Percentiles rank a stretch among this genome's conserved stretches.
phyloP scores from a whole-genome alignment of 2,888 invertebrate species.

The Platyscelio sp. region DNA sequence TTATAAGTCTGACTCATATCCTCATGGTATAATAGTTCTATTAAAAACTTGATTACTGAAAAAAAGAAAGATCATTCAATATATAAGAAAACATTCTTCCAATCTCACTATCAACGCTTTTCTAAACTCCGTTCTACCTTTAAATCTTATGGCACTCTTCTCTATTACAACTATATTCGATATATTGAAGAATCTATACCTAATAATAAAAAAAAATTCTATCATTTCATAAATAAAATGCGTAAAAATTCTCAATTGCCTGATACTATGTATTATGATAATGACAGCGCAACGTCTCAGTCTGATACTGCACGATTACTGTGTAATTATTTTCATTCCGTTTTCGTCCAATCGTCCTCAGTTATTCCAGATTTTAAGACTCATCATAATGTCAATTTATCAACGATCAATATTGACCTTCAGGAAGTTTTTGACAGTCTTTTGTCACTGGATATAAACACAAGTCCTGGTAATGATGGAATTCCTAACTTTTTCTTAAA shows the following conservation, averaged over 20 bases:
- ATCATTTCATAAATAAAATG: neutral
- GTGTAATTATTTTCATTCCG: neutral
- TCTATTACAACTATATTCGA: neutral
- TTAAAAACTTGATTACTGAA: neutral
- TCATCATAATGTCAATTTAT: neutral
- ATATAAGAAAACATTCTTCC: neutral
- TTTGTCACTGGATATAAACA: neutral
- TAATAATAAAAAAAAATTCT: neutral
- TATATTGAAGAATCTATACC: neutral
- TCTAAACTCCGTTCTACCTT: neutral
- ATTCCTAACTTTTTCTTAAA: conserved; percentile 5
- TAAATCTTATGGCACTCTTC: neutral
- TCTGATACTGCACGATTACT: neutral
- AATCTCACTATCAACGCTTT: neutral
- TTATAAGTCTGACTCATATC: neutral
- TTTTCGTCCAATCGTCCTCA: neutral
- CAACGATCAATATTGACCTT: neutral
- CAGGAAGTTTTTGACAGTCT: neutral
- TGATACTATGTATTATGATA: neutral
- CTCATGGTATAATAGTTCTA: neutral
- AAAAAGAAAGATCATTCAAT: neutral
- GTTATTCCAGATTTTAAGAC: neutral
- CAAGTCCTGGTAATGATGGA: neutral
- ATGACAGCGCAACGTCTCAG: neutral
- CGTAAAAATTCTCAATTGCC: neutral